Evolutionary conservation across 2,888 invertebrate genomes (phyloP).

Genomic region (Sarcophaga variegata): DNA sequence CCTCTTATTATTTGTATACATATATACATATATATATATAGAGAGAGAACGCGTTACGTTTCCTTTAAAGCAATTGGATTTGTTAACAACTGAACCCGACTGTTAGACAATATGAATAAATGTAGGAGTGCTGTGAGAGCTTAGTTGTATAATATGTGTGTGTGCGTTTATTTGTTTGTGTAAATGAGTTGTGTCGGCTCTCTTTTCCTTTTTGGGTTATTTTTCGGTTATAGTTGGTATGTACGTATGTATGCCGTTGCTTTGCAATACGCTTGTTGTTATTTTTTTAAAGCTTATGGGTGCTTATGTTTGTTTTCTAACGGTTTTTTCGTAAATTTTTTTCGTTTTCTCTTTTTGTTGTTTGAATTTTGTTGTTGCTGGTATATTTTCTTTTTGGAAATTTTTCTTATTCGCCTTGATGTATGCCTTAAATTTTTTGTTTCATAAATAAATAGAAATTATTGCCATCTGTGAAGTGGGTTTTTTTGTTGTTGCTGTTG

Average conservation of each 20-base stretch:
- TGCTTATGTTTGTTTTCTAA: slow-evolving; percentile 60
- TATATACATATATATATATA: not conserved
- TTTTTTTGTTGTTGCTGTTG: not conserved
- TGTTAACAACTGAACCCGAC: slow-evolving; percentile 1
- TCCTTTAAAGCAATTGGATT: slow-evolving; percentile 10
- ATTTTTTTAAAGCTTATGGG: slow-evolving; percentile 40
- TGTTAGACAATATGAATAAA: not conserved
- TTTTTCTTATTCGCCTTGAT: not conserved
- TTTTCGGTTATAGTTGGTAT: slow-evolving; percentile 51
- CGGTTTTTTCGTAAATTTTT: slow-evolving; percentile 12
- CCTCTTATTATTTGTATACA: slow-evolving; percentile 1
- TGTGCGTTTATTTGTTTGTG: slow-evolving; percentile 14
- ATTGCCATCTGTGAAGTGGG: not conserved
- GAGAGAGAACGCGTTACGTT: not conserved
- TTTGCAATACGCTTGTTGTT: slow-evolving; percentile 29
- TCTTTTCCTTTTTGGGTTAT: slow-evolving; percentile 64
- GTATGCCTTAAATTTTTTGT: not conserved
- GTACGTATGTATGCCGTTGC: slow-evolving; percentile 38
- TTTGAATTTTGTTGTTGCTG: slow-evolving; percentile 19
- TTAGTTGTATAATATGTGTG: slow-evolving; percentile 15
- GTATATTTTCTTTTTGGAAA: slow-evolving; percentile 15
- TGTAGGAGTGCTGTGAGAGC: slow-evolving; percentile 40
- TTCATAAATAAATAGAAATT: not conserved
- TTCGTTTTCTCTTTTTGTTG: slow-evolving; percentile 8
- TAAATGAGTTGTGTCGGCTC: slow-evolving; percentile 53